phyloP scores from a whole-genome alignment of 2,113 vertebrate genomes.

The Dicaeum eximium region DNA sequence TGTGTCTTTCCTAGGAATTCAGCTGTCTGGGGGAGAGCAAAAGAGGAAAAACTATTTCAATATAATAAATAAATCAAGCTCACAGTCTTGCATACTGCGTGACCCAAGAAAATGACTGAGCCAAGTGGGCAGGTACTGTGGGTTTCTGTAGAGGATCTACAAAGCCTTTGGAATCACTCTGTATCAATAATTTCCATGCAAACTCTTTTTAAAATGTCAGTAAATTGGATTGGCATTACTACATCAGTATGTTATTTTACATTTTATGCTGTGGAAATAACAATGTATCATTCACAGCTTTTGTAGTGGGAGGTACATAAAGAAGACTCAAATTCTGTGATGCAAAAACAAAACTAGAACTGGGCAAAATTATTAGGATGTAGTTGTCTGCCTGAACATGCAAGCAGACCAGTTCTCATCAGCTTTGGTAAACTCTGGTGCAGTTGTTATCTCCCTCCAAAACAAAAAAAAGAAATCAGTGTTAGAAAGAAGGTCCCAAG shows the following conservation, averaged over 20 bases:
- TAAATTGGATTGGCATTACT: not conserved
- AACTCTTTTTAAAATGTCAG: not conserved
- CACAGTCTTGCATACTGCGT: not conserved
- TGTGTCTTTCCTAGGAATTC: not conserved
- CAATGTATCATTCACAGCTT: not conserved
- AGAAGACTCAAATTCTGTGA: not conserved
- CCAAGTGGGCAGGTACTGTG: fast-evolving
- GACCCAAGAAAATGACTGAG: not conserved
- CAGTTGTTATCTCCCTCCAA: not conserved
- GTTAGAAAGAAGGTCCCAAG: not conserved
- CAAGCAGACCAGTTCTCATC: not conserved
- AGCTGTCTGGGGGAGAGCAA: not conserved
- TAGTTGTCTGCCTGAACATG: not conserved
- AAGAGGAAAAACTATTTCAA: not conserved
- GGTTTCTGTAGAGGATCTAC: not conserved
- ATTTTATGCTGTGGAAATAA: not conserved
- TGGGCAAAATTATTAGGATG: not conserved
- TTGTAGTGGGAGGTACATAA: not conserved
- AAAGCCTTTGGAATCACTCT: not conserved
- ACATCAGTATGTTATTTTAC: not conserved
- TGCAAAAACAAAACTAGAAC: not conserved
- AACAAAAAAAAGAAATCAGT: not conserved
- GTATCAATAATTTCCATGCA: not conserved
- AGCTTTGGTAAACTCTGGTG: not conserved
- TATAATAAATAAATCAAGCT: not conserved